These are phyloP conservation scores for Spatulosminthurus flaviceps DNA, from an alignment of 2,888 invertebrate species.

Conservation along the genomic window DNA sequence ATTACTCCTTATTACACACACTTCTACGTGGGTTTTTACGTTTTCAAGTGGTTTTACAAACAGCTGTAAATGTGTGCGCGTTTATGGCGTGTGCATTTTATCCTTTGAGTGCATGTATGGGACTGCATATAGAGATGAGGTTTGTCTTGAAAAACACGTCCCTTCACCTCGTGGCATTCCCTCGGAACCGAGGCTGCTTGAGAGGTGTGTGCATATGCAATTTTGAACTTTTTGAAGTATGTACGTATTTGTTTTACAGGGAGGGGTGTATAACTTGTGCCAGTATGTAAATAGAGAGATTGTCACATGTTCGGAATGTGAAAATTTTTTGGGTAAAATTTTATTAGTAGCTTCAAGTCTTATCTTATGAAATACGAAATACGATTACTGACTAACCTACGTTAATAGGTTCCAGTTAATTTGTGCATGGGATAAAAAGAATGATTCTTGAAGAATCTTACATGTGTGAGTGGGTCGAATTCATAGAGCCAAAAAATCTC, in stretches of 20 bases:
- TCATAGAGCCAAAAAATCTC: too few species aligned
- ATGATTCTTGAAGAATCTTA: not conserved
- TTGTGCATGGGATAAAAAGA: too few species aligned
- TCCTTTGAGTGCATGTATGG: not conserved
- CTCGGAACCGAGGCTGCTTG: not conserved
- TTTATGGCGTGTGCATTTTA: not conserved
- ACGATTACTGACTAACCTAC: too few species aligned
- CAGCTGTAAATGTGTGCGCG: constrained; percentile 15
- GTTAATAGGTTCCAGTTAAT: too few species aligned
- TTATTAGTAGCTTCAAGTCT: too few species aligned
- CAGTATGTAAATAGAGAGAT: too few species aligned
- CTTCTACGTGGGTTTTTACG: not conserved
- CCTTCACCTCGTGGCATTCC: not conserved
- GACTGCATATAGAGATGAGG: not conserved
- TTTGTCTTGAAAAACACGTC: constrained; percentile 2
- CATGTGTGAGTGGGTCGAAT: not conserved
- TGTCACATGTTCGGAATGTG: too few species aligned
- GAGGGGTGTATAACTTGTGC: too few species aligned
- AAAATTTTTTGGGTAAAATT: too few species aligned
- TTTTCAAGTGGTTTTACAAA: not conserved
- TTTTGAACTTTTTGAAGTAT: not conserved
- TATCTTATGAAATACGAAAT: too few species aligned
- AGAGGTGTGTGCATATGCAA: too few species aligned
- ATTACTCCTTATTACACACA: constrained; percentile 26
- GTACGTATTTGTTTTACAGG: not conserved